Evolutionary conservation across 2,113 vertebrate species (phyloP), one percentile per base, ranked within the genome.

Genomic region (Chionis minor): DNA sequence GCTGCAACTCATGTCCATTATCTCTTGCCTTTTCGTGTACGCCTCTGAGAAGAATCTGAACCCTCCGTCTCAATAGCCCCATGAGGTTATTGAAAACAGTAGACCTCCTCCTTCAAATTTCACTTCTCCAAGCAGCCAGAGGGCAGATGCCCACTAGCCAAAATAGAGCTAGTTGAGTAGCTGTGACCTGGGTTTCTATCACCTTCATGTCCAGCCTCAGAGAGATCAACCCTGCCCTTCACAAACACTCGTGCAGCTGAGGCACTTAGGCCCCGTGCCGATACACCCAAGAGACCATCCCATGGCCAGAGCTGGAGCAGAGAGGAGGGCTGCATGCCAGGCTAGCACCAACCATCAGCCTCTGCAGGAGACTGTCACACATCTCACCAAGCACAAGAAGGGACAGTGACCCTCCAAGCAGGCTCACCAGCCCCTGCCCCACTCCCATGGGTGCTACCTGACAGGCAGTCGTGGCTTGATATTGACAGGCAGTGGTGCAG

Each of bases 381-480:
- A 33, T 71, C 28, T 23, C 0, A 0, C 3, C 72, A 59, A 38
- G 35, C 55, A 80, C 1, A 8, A 61, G 15, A 6, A 71, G 38
- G 55, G 66, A 71, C 47, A 59, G 4, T 30, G 82, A 35, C 19
- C 32, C 63, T 73, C 14, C 51, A 23, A 5, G 3, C 52, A 52
- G 51, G 65, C 35, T 49, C 45, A 33, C 4, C 35, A 54, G 26
- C 20, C 62, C 59, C 49, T 72, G 49, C n/a, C n/a, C 86, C 4
- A 7, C 6, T 63, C 78, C 61, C 49, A 18, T 8, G 51, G 35
- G 45, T 65, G n/a, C 8, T 90, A 97, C 99, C 98, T 99, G 91
- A 99, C 95, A 26, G 99, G 99, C 69, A 98, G 98, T 27, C 98
- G 98, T 35, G 99, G 99, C 95, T 99, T 99, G 95, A 99, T 99